Conservation (phyloP, 2,797 vertebrate genomes). For the Microcaecilia unicolor region DNA sequence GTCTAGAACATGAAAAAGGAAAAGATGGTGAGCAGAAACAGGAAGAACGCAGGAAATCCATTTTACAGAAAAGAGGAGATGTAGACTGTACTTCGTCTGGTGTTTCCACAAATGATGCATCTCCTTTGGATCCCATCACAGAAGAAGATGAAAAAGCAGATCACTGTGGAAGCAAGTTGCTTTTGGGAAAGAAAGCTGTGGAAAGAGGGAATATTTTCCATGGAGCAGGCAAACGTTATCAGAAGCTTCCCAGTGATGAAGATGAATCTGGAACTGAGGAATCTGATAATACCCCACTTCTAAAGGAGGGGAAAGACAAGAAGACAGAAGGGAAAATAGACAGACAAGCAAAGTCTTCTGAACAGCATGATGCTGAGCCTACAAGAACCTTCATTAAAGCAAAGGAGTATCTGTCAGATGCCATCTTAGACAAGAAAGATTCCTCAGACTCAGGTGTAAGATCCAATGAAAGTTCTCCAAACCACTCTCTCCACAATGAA, state of each 20-base stretch:
- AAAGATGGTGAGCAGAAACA: constrained; percentile 72
- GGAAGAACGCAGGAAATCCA: constrained; percentile 72
- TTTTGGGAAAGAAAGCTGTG: constrained; percentile 61
- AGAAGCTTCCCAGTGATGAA: constrained; percentile 90
- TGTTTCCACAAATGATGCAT: constrained; percentile 60
- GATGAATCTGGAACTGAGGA: constrained; percentile 86
- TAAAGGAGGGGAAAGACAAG: constrained; percentile 65
- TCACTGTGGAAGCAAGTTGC: constrained; percentile 72
- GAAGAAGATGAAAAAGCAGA: constrained; percentile 93
- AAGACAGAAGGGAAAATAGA: constrained; percentile 53
- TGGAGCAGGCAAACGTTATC: constrained; percentile 75
- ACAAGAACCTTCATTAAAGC: constrained; percentile 71
- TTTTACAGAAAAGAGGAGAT: constrained; percentile 64
- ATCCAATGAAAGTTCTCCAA: constrained; percentile 89
- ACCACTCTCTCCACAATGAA: constrained; percentile 90
- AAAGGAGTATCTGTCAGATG: constrained; percentile 85
- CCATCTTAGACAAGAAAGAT: constrained; percentile 91
- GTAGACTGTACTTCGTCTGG: constrained; percentile 67
- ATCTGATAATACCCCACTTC: constrained; percentile 79
- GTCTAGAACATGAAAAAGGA: constrained; percentile 65
- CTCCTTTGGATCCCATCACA: constrained; percentile 84
- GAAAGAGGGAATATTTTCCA: constrained; percentile 81
- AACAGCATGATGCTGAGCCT: constrained; percentile 45
- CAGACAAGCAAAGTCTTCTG: constrained; percentile 46
- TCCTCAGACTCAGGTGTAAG: constrained; percentile 90